Percentiles rank a stretch among this genome's conserved stretches.
Conservation (phyloP, 2,797 vertebrate genomes). For the Florisuga fusca region DNA sequence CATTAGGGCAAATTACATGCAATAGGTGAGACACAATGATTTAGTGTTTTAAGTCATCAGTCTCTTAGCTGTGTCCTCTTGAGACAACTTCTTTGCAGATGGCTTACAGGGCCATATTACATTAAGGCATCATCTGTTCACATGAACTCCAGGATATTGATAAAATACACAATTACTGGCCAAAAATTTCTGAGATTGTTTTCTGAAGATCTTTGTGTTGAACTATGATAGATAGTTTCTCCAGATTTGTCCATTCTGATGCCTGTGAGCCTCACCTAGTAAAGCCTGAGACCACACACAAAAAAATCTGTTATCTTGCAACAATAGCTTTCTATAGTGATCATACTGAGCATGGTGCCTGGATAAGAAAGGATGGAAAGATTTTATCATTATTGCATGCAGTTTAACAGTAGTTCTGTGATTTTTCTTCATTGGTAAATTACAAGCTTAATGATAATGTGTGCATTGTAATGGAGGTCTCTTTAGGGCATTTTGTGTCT, state of each 20-base stretch:
- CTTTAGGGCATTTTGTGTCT: slow-evolving; percentile 30
- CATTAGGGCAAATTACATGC: background rate
- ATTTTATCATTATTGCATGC: background rate
- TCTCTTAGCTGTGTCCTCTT: background rate
- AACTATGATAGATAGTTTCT: background rate
- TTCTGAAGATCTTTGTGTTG: background rate
- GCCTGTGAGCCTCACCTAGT: background rate
- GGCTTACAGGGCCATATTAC: background rate
- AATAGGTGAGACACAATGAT: background rate
- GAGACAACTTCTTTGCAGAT: background rate
- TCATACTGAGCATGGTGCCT: background rate
- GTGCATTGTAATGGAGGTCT: slow-evolving; percentile 5
- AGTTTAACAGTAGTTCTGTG: background rate
- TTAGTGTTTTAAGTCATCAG: background rate
- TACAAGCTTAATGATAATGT: slow-evolving; percentile 15
- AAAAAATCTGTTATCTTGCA: background rate
- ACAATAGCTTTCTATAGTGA: background rate
- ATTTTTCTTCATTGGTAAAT: background rate
- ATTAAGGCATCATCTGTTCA: background rate
- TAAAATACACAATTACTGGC: background rate
- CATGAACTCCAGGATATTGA: background rate
- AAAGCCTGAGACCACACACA: background rate
- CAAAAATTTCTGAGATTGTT: background rate
- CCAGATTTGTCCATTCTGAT: background rate
- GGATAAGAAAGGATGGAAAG: slow-evolving; percentile 8